Evolutionary conservation across 2,113 vertebrate genomes (phyloP), one percentile per base, ranked within the genome.

Genomic region (Halichoeres trimaculatus): DNA sequence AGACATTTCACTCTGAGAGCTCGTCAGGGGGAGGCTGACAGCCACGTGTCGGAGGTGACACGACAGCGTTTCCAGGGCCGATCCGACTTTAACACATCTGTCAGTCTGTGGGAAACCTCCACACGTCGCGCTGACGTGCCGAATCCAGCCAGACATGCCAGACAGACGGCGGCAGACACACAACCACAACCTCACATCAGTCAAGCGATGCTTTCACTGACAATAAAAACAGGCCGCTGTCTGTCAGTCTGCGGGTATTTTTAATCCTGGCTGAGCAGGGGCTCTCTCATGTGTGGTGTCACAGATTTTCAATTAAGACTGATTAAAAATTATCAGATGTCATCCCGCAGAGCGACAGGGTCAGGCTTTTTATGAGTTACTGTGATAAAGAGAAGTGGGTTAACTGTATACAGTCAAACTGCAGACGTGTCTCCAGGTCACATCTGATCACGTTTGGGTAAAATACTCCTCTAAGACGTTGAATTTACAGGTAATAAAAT

Each of bases 81-180:
- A 74, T 56, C 78, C 45, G 64, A 77, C 72, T 89, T 80, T 75
- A 87, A 90, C 89, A 65, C 86, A 79, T 86, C 90, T 90, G 90
- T 90, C 90, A 92, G 85, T 82, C 45, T 70, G 83, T 60, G 81
- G 89, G 85, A 83, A 89, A 85, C 78, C 88, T 88, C 64, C 68
- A 78, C 51, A 30, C 51, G 12, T 59, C 34, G 74, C 78, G 63
- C 76, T 78, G 87, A 82, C 77, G 75, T 65, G 78, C 77, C 3
- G 71, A 82, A 89, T 85, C 74, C 90, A 90, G 84, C 78, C 90
- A 89, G 84, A 91, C 83, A 41, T 83, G 64, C 71, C 75, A 89
- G 88, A 86, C 88, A 85, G 81, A 85, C 74, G 74, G 85, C 87
- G 70, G 88, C 79, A 87, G 84, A 83, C 89, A 86, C 78, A 59